Percentiles rank a stretch among this genome's conserved stretches.
Evolutionary conservation across 2,797 vertebrate species (phyloP).

Genomic region (Myoxocephalus aenaeus): DNA sequence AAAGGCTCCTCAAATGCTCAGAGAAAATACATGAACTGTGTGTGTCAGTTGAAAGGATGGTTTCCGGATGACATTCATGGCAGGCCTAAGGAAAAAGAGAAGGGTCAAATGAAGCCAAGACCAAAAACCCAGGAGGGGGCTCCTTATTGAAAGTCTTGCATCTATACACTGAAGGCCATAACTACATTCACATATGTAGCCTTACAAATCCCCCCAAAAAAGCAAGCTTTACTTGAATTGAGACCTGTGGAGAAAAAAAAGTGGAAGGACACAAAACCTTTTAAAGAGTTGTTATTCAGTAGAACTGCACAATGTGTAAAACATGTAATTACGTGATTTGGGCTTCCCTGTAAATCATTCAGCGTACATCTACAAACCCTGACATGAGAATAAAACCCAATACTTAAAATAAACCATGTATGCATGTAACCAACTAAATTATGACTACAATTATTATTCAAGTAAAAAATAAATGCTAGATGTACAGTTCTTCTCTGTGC

Average conservation of each 20-base stretch:
- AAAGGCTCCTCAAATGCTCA: slow-evolving; percentile 35
- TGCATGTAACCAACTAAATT: slow-evolving; percentile 7
- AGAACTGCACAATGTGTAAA: slow-evolving; percentile 35
- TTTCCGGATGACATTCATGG: slow-evolving; percentile 31
- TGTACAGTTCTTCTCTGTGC: not conserved
- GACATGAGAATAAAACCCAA: slow-evolving; percentile 32
- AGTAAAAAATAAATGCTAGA: not conserved
- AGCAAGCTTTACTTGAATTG: slow-evolving; percentile 38
- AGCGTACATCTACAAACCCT: slow-evolving; percentile 25
- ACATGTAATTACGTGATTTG: slow-evolving; percentile 34
- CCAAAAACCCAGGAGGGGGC: slow-evolving; percentile 27
- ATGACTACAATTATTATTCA: slow-evolving; percentile 16
- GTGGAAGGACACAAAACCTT: slow-evolving; percentile 31
- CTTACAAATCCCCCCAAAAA: slow-evolving; percentile 41
- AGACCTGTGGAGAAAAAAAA: slow-evolving; percentile 35
- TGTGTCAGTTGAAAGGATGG: slow-evolving; percentile 42
- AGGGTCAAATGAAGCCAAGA: slow-evolving; percentile 64
- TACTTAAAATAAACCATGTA: slow-evolving; percentile 10
- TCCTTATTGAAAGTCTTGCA: slow-evolving; percentile 64
- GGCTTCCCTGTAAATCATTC: slow-evolving; percentile 31
- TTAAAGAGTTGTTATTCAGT: slow-evolving; percentile 28
- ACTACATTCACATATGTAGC: slow-evolving; percentile 73
- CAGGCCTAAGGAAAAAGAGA: slow-evolving; percentile 44
- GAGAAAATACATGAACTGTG: slow-evolving; percentile 44
- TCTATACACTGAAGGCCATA: slow-evolving; percentile 51